These are phyloP conservation scores for Pterois miles DNA, from an alignment of 2,797 vertebrate species.

Conservation along the genomic window DNA sequence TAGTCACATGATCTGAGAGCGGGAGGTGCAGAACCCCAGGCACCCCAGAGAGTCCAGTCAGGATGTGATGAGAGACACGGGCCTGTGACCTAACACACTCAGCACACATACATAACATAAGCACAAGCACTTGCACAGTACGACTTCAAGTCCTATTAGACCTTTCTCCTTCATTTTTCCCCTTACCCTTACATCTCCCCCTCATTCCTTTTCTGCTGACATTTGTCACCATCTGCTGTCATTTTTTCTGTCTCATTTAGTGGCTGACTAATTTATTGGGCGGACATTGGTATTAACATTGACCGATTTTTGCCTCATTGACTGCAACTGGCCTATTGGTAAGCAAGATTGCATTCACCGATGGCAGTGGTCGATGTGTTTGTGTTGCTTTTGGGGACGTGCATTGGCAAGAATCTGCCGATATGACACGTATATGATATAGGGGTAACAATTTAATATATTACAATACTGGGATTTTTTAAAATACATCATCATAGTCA, in stretches of 20 bases:
- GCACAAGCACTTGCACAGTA: conserved; percentile 42
- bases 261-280: no score
- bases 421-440: no score
- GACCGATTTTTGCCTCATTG: no score
- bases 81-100: conserved; percentile 68
- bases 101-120: conserved; percentile 11
- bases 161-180: conserved; percentile 27
- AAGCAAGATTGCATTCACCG: no score
- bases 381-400: no score
- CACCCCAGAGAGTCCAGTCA: conserved; percentile 86
- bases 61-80: conserved; percentile 79
- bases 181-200: neutral
- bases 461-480: no score
- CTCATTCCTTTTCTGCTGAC: conserved; percentile 33
- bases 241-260: neutral
- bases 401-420: no score
- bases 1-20: conserved; percentile 88
- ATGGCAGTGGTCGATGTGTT: no score
- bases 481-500: no score
- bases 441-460: no score
- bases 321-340: no score
- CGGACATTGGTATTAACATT: no score
- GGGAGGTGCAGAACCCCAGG: conserved; percentile 73
- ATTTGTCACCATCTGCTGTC: conserved; percentile 56
- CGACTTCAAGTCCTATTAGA: conserved; percentile 38